Base-by-base conservation (phyloP, 64 coral and sea anemone genomes). In the Dendronephthya gigantea region DNA sequence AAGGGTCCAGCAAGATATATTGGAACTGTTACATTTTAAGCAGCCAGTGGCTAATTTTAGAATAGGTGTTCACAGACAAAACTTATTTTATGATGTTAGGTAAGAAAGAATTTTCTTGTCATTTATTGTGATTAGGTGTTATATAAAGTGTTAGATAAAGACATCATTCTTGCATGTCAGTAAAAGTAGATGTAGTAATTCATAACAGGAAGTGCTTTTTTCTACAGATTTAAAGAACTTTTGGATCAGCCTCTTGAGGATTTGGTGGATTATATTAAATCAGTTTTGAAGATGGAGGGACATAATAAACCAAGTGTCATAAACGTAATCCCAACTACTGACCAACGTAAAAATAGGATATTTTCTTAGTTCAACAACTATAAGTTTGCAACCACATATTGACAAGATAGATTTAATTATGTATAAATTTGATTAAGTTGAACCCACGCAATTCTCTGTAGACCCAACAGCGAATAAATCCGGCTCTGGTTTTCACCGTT, bases 11-110 rank as follows among this genome's bases (percentile, higher is more conserved):
- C 82, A 87, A 19, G 95, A 98, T 91, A 89, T 93, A 28, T 28
- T 98, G 11, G 43, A 81, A 12, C 50, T 86, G 16, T 84, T 98
- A 19, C 29, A 83, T 52, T 83, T 98, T 1, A 79, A 88, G 35
- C 82, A 90, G 85, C 89, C 90, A 16, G 85, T 82, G 13, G 86
- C 62, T 49, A 49, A 93, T 87, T 93, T 91, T 83, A 98, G 91
- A 70, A 90, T 48, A 50, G 50, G 82, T 25, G 93, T 92, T 36
- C 84, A 91, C 76, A 69, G 95, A 41, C 95, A 92, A 48, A 98
- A 98, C 83, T 50, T 98, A 25, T 93, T 88, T 86, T 98, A 98
- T 91, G 95, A 98, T 90, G 92, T 98, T 8, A 88, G 88, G 95
- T 98, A 89, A 86, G 93, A n/a, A 28, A 33, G 8, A 79, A 33